phyloP scores from a whole-genome alignment of 2,797 vertebrate genomes.

The Philypnodon macrostomus region DNA sequence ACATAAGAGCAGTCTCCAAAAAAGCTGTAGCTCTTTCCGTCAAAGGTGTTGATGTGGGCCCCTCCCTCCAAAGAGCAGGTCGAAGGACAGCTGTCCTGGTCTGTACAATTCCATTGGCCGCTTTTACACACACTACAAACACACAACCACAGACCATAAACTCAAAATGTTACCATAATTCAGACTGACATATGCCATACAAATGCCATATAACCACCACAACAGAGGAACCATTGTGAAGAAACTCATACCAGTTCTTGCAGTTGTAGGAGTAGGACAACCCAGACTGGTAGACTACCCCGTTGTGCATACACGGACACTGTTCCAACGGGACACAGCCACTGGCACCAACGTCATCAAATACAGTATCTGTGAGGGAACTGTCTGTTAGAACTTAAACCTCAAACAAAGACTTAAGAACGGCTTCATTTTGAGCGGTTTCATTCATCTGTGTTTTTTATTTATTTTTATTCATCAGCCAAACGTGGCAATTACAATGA shows the following conservation, averaged over 20 bases:
- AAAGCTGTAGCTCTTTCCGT: conserved; percentile 81
- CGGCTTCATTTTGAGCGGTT: too few relatives aligned
- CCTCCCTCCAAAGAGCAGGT: conserved; percentile 83
- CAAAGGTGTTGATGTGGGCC: conserved; percentile 80
- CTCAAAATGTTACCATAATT: too few relatives aligned
- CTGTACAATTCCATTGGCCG: conserved; percentile 79
- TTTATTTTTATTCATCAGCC: too few relatives aligned
- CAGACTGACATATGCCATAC: too few relatives aligned
- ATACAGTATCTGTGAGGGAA: too few relatives aligned
- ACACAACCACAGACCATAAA: conserved; percentile 3
- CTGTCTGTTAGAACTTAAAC: too few relatives aligned
- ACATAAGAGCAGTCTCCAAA: conserved; percentile 85
- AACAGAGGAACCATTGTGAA: too few relatives aligned
- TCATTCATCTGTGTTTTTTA: too few relatives aligned
- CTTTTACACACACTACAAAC: conserved; percentile 63
- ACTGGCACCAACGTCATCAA: conserved; percentile 63
- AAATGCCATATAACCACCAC: too few relatives aligned
- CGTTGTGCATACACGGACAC: conserved; percentile 68
- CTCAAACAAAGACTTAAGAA: too few relatives aligned
- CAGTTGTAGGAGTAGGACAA: conserved; percentile 57
- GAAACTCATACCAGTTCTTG: conserved; percentile 70
- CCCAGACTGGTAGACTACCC: conserved; percentile 55
- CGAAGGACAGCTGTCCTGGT: conserved; percentile 77
- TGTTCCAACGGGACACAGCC: conserved; percentile 61
- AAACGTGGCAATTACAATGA: too few relatives aligned